A percentile compares a stretch with the other conserved stretches of the same genome.
Conservation (phyloP, 2,888 invertebrate species). For the Callyntrura guangdongensis region DNA sequence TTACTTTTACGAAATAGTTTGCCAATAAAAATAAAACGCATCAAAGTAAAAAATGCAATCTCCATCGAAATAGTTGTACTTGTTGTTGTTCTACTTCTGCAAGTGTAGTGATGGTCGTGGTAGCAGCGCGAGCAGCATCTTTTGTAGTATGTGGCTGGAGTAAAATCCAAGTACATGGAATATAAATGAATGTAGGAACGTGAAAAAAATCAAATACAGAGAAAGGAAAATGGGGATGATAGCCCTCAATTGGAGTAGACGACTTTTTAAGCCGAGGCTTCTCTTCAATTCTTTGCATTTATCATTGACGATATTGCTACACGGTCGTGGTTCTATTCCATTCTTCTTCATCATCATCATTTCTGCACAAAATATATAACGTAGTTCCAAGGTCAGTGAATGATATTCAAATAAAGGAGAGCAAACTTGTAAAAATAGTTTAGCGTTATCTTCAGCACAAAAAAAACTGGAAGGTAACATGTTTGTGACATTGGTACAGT, state of each 20-base stretch:
- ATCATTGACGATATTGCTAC: too few relatives aligned
- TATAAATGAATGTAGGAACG: background rate
- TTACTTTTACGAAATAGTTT: slow-evolving; percentile 44
- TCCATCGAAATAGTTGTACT: slow-evolving; percentile 39
- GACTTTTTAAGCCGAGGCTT: background rate
- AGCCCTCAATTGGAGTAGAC: background rate
- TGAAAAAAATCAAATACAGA: slow-evolving; percentile 9
- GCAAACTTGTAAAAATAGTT: too few relatives aligned
- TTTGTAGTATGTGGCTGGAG: background rate
- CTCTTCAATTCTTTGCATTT: too few relatives aligned
- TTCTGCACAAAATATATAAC: background rate
- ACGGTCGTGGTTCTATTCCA: background rate
- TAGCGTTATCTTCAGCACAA: too few relatives aligned
- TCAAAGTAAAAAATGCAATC: slow-evolving; percentile 43
- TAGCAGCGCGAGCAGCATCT: background rate
- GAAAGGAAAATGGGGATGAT: background rate
- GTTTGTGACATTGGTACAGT: too few relatives aligned
- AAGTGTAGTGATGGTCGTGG: background rate
- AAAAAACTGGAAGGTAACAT: too few relatives aligned
- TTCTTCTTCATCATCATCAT: background rate
- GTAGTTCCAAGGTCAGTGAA: too few relatives aligned
- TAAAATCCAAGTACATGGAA: background rate
- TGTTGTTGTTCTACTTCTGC: background rate
- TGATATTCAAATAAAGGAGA: too few relatives aligned
- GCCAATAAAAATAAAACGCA: slow-evolving; percentile 51